These are phyloP conservation scores for Vespertilio murinus DNA, from an alignment of 2,797 vertebrate species.

Conservation along the genomic window DNA sequence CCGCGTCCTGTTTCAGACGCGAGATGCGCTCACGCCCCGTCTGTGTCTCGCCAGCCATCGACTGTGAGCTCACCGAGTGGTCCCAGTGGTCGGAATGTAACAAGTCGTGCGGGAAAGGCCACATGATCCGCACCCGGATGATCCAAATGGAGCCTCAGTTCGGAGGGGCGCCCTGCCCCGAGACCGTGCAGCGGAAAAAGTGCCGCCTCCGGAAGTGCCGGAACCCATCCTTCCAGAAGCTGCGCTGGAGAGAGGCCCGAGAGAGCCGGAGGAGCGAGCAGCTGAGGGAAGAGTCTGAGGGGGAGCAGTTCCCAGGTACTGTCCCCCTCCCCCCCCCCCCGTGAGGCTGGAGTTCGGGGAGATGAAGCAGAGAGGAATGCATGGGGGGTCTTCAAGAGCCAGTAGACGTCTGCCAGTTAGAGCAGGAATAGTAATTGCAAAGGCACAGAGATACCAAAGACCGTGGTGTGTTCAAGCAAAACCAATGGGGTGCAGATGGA, in stretches of 20 bases:
- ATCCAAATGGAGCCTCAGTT: slow-evolving; percentile 96
- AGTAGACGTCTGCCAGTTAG: background rate
- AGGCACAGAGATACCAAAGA: background rate
- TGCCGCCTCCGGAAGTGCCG: slow-evolving; percentile 95
- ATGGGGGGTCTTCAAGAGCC: background rate
- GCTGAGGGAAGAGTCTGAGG: slow-evolving; percentile 84
- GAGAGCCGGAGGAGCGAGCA: slow-evolving; percentile 93
- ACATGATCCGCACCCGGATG: slow-evolving; percentile 93
- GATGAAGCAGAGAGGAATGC: background rate
- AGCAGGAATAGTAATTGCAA: background rate
- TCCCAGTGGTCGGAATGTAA: slow-evolving; percentile 98
- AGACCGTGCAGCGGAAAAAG: slow-evolving; percentile 94
- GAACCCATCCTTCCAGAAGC: slow-evolving; percentile 90
- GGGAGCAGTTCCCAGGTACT: slow-evolving; percentile 92
- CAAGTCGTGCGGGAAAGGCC: slow-evolving; percentile 98
- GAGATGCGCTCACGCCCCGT: slow-evolving; percentile 1
- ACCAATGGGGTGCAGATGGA: background rate
- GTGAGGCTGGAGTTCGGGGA: background rate
- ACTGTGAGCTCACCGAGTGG: slow-evolving; percentile 95
- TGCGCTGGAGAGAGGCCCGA: slow-evolving; percentile 92
- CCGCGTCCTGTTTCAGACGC: background rate
- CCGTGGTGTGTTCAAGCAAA: background rate
- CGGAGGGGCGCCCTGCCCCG: slow-evolving; percentile 92
- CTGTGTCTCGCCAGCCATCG: slow-evolving; percentile 87
- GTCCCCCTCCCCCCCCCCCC: rapidly evolving